Conservation (phyloP, 2,888 invertebrate species). For the Cecidostiba fungosa region DNA sequence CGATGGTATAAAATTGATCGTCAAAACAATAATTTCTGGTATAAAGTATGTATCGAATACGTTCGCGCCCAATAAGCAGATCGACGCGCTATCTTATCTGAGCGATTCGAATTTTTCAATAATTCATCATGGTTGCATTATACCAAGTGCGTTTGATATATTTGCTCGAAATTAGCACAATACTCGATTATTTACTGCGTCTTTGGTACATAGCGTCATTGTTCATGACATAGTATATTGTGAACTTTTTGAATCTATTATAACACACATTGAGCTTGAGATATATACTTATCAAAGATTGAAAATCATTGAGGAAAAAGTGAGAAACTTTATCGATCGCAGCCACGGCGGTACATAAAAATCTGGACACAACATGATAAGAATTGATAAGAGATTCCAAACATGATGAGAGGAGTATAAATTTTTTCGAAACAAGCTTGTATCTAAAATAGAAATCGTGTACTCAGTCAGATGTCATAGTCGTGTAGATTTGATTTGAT, state of each 20-base stretch:
- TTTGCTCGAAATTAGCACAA: slow-evolving; percentile 6
- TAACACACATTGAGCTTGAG: not conserved
- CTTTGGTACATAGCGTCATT: not conserved
- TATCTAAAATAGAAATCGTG: not conserved
- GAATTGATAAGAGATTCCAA: slow-evolving; percentile 17
- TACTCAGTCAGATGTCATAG: not conserved
- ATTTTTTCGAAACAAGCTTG: too few relatives aligned
- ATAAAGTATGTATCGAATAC: not conserved
- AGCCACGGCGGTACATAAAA: not conserved
- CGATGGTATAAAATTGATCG: not conserved
- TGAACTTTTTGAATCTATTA: not conserved
- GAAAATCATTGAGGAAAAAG: not conserved
- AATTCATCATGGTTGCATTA: not conserved
- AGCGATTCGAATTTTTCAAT: not conserved
- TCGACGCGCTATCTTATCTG: slow-evolving; percentile 26
- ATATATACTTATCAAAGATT: not conserved
- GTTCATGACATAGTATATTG: not conserved
- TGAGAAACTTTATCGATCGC: not conserved
- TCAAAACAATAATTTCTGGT: not conserved
- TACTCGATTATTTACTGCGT: not conserved
- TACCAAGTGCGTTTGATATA: too few relatives aligned
- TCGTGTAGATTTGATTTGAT: not conserved
- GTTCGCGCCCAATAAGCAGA: not conserved
- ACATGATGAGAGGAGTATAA: not conserved
- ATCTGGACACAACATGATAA: slow-evolving; percentile 17